These are phyloP conservation scores for Galleria mellonella DNA, from an alignment of 1,140 invertebrate genomes.

Conservation along the genomic window DNA sequence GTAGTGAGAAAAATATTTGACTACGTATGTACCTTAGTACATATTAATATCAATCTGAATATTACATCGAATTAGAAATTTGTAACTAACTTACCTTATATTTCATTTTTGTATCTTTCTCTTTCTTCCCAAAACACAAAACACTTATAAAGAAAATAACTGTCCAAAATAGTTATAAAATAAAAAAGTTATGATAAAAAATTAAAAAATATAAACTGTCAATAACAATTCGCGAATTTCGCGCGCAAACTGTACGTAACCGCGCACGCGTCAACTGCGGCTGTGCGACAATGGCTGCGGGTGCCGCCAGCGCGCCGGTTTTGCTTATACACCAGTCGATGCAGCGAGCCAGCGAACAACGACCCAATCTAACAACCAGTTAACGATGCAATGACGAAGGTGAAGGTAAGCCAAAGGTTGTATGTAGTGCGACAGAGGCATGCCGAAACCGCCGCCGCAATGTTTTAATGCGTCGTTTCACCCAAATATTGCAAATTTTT, in stretches of 20 bases:
- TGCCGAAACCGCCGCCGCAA: conserved; percentile 28
- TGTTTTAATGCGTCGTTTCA: conserved; percentile 4
- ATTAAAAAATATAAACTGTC: conserved; percentile 10
- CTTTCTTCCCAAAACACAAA: conserved; percentile 16
- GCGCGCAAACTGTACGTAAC: conserved; percentile 21
- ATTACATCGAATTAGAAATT: no score
- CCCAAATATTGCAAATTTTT: conserved; percentile 4
- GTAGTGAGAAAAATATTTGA: no score
- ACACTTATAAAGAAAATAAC: conserved; percentile 8
- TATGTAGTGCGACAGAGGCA: conserved; percentile 23
- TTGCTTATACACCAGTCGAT: conserved; percentile 55
- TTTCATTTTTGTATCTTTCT: conserved; percentile 33
- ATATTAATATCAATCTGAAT: no score
- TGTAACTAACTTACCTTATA: conserved; percentile 50
- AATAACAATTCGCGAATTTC: conserved; percentile 16
- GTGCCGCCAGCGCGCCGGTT: conserved; percentile 34
- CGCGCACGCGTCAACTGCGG: conserved; percentile 50
- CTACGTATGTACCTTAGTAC: no score
- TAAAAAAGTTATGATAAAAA: conserved; percentile 2
- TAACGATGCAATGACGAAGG: conserved; percentile 14
- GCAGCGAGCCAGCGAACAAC: conserved; percentile 42
- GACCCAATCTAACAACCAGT: background rate
- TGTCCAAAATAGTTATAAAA: conserved; percentile 7
- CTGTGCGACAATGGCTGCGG: conserved; percentile 44
- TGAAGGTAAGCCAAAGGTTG: conserved; percentile 37